These are phyloP conservation scores for Alces alces DNA, from an alignment of 2,113 vertebrate species.

Conservation along the genomic window DNA sequence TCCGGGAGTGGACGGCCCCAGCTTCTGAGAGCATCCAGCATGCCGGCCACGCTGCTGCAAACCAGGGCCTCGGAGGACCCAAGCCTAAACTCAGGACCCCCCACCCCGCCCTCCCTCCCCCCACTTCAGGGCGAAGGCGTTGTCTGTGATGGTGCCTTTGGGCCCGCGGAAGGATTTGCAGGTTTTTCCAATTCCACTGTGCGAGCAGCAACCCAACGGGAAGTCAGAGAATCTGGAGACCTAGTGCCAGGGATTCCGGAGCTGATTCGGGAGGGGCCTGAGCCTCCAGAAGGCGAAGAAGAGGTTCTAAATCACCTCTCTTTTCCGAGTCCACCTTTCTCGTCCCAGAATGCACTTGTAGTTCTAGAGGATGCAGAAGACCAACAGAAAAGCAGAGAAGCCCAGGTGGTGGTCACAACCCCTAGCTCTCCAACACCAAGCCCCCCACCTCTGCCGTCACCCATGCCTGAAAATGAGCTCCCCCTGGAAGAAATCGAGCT, in stretches of 20 bases:
- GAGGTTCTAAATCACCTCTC: conserved; percentile 60
- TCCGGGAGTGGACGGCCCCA: conserved; percentile 85
- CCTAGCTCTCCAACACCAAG: background rate
- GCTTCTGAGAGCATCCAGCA: conserved; percentile 92
- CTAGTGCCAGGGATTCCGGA: conserved; percentile 81
- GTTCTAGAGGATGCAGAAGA: conserved; percentile 53
- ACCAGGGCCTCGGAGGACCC: conserved; percentile 79
- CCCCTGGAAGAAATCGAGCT: conserved; percentile 59
- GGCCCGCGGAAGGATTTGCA: conserved; percentile 61
- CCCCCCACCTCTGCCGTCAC: conserved; percentile 55
- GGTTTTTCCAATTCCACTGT: conserved; percentile 36
- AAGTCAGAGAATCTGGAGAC: conserved; percentile 71
- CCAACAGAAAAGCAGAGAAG: background rate
- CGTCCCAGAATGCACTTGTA: background rate
- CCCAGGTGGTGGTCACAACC: background rate
- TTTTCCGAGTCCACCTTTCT: conserved; percentile 73
- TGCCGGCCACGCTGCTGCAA: conserved; percentile 89
- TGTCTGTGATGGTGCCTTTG: conserved; percentile 69
- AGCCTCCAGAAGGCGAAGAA: conserved; percentile 64
- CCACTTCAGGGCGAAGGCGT: background rate
- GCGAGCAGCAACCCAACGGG: background rate
- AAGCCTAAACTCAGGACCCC: background rate
- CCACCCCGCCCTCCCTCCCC: conserved; percentile 44
- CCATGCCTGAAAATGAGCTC: conserved; percentile 34
- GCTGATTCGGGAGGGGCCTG: conserved; percentile 79